phyloP scores from a whole-genome alignment of 1,140 invertebrate genomes.

The Solenopsis invicta region DNA sequence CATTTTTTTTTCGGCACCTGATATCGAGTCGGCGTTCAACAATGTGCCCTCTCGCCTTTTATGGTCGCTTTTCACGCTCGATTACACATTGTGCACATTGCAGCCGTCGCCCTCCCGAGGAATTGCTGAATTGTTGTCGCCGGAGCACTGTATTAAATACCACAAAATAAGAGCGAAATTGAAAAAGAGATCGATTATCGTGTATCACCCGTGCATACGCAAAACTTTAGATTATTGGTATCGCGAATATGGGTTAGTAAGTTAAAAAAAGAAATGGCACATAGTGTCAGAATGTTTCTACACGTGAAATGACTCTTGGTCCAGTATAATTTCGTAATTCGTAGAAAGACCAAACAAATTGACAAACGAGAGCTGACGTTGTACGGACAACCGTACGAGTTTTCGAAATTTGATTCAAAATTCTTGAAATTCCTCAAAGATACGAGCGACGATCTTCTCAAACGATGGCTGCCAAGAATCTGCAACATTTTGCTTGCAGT shows the following conservation, averaged over 20 bases:
- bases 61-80: conserved; percentile 12
- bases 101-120: conserved; percentile 24
- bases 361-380: conserved; percentile 86
- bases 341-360: conserved; percentile 77
- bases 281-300: neutral
- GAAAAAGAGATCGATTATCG: conserved; percentile 89
- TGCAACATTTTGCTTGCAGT: conserved; percentile 77
- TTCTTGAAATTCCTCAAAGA: conserved; percentile 87
- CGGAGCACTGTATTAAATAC: conserved; percentile 70
- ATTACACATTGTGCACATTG: conserved; percentile 24
- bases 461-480: conserved; percentile 89
- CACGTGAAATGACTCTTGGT: neutral
- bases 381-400: conserved; percentile 86
- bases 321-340: neutral
- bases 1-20: neutral
- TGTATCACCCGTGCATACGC: conserved; percentile 94
- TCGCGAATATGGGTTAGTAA: conserved; percentile 90
- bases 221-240: conserved; percentile 95
- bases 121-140: conserved; percentile 11
- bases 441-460: conserved; percentile 86
- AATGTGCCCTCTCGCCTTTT: neutral
- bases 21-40: neutral
- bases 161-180: conserved; percentile 80
- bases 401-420: conserved; percentile 87
- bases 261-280: neutral